Evolutionary conservation across 2,888 invertebrate genomes (phyloP).

Genomic region (Sesia apiformis): DNA sequence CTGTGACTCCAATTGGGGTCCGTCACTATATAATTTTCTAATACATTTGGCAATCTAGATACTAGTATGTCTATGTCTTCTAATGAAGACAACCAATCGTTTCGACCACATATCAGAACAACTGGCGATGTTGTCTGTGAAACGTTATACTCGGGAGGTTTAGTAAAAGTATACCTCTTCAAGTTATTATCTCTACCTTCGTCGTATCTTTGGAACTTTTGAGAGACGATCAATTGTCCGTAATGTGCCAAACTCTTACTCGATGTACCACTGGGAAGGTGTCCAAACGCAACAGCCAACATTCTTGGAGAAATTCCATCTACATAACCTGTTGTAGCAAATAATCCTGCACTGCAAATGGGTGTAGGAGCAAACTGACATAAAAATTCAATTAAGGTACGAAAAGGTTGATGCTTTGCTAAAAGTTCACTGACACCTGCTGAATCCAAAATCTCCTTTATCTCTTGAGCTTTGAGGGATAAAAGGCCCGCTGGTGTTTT

Average conservation of each 20-base stretch:
- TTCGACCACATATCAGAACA: slow-evolving; percentile 45
- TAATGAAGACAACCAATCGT: slow-evolving; percentile 78
- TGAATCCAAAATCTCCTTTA: slow-evolving; percentile 33
- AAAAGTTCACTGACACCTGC: slow-evolving; percentile 77
- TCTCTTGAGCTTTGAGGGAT: slow-evolving; percentile 17
- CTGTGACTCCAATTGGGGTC: slow-evolving; percentile 62
- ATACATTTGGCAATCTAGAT: slow-evolving; percentile 69
- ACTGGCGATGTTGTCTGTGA: slow-evolving; percentile 43
- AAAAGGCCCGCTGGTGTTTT: slow-evolving; percentile 29
- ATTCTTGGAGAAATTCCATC: slow-evolving; percentile 63
- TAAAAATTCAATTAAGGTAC: slow-evolving; percentile 41
- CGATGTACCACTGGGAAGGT: slow-evolving; percentile 71
- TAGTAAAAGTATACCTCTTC: slow-evolving; percentile 34
- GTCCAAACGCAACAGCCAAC: slow-evolving; percentile 66
- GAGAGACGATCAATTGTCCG: slow-evolving; percentile 57
- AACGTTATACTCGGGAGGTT: slow-evolving; percentile 50
- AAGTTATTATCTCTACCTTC: slow-evolving; percentile 44
- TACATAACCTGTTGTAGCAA: slow-evolving; percentile 74
- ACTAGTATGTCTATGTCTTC: slow-evolving; percentile 71
- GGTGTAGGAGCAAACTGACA: slow-evolving; percentile 49
- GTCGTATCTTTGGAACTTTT: slow-evolving; percentile 47
- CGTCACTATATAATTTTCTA: slow-evolving; percentile 74
- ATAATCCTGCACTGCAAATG: slow-evolving; percentile 73
- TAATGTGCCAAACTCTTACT: slow-evolving; percentile 61
- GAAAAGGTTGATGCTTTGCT: slow-evolving; percentile 64